Evolutionary conservation across 2,888 invertebrate genomes (phyloP), one percentile per base, ranked within the genome.

Genomic region (Myopa testacea): DNA sequence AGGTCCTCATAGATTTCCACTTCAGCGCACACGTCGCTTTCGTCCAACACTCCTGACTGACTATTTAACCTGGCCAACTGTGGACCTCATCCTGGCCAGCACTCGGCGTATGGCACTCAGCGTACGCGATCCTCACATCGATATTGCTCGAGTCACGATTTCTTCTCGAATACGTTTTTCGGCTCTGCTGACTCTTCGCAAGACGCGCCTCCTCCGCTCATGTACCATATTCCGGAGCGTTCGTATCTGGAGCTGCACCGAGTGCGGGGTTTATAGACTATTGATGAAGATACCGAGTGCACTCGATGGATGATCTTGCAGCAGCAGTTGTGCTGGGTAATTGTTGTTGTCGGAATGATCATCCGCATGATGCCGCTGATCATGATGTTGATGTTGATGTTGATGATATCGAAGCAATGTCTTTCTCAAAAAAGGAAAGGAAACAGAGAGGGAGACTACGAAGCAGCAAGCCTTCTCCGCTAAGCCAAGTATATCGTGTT

Each of bases 141-240:
- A 87, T 87, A 87, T 87, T 86, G 87, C 86, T 84, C 84, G 78
- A 87, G 87, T 87, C 87, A 87, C 87, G 87, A 87, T 86, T 88
- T 87, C 84, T 85, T 62, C 72, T 52, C 78, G 70, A 78, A 19
- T 75, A 72, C 69, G 63, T 45, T 72, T 68, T 72, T 76, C 75
- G 58, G 67, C 78, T 72, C 71, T 63, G 78, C 62, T 58, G 76
- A 37, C 34, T 55, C 74, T 65, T 10, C 75, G 75, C 75, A 77
- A 65, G 37, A 63, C 75, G 74, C 68, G 50, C 26, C 26, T 26
- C 26, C 26, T 26, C 26, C 26, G 26, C 26, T 2, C 26, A 26
- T 26, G 26, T 26, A 26, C 1, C 26, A 26, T 26, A 26, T 26
- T 26, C 26, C 26, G 26, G 26, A 26, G 76, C 75, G 40, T 26